phyloP scores from a whole-genome alignment of 2,888 invertebrate species.

The Andrena fulva region DNA sequence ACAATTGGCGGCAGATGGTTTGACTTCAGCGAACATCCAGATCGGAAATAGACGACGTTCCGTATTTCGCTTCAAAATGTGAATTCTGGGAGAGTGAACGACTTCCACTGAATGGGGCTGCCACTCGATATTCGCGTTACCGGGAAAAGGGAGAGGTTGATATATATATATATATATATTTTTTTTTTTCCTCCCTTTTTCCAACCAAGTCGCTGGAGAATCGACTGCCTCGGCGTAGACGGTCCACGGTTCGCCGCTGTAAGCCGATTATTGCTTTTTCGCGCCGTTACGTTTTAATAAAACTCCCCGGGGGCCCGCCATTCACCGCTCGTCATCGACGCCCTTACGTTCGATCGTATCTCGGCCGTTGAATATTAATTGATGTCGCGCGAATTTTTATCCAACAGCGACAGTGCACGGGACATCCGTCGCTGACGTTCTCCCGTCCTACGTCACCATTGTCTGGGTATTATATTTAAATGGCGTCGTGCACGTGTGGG shows the following conservation, averaged over 20 bases:
- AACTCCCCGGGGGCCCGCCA: conserved; percentile 18
- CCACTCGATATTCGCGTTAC: conserved; percentile 39
- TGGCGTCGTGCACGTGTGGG: too few relatives aligned
- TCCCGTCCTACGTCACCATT: too few relatives aligned
- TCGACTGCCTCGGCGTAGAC: conserved; percentile 43
- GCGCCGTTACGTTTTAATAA: conserved; percentile 57
- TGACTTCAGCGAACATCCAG: conserved; percentile 34
- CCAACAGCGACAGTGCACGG: not conserved
- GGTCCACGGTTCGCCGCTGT: conserved; percentile 31
- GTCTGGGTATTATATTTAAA: too few relatives aligned
- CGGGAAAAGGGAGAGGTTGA: conserved; percentile 9
- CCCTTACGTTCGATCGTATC: conserved; percentile 34
- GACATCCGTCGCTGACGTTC: too few relatives aligned
- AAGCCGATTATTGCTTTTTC: conserved; percentile 55
- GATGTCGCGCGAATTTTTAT: too few relatives aligned
- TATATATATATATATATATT: not conserved
- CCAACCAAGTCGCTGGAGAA: conserved; percentile 15
- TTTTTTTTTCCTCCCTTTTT: too few relatives aligned
- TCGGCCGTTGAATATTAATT: conserved; percentile 66
- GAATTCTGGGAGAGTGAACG: conserved; percentile 25
- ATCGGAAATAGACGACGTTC: conserved; percentile 44
- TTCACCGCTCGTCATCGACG: not conserved
- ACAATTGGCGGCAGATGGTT: conserved; percentile 42
- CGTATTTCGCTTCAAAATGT: conserved; percentile 26
- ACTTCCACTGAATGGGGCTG: conserved; percentile 19